phyloP scores from a whole-genome alignment of 2,797 vertebrate species.

The Pseudomugil gertrudae region DNA sequence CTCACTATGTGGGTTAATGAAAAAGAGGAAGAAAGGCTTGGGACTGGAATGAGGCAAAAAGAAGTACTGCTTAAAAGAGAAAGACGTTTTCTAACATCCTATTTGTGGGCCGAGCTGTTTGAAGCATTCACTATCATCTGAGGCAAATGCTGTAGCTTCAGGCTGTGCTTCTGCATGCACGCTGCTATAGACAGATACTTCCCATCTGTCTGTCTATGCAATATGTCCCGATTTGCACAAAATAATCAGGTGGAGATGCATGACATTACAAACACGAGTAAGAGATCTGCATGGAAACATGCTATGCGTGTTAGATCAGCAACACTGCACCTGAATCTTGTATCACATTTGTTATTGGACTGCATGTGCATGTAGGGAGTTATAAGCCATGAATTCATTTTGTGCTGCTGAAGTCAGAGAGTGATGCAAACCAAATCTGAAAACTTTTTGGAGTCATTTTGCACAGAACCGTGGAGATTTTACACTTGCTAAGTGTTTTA shows the following conservation, averaged over 20 bases:
- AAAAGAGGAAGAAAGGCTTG: slow-evolving; percentile 58
- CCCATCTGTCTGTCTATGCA: too few relatives aligned
- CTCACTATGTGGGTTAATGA: slow-evolving; percentile 76
- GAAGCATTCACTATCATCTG: slow-evolving; percentile 34
- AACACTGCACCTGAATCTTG: not conserved
- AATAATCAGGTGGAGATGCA: slow-evolving; percentile 37
- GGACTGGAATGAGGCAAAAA: slow-evolving; percentile 55
- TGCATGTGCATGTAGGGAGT: not conserved
- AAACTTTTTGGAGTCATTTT: not conserved
- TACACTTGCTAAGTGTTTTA: not conserved
- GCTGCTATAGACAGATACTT: slow-evolving; percentile 45
- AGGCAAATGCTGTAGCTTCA: slow-evolving; percentile 35
- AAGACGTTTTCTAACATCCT: slow-evolving; percentile 60
- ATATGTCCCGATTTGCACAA: slow-evolving; percentile 32
- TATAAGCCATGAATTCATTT: not conserved
- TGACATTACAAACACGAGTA: too few relatives aligned
- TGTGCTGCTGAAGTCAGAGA: not conserved
- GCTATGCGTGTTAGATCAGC: not conserved
- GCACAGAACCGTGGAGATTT: not conserved
- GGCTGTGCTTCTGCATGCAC: slow-evolving; percentile 49
- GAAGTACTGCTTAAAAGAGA: slow-evolving; percentile 64
- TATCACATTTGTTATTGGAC: not conserved
- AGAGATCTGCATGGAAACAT: too few relatives aligned
- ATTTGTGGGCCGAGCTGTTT: slow-evolving; percentile 58
- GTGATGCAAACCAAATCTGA: not conserved